phyloP scores from a whole-genome alignment of 2,888 invertebrate genomes.

The Nemotelus nigrinus region DNA sequence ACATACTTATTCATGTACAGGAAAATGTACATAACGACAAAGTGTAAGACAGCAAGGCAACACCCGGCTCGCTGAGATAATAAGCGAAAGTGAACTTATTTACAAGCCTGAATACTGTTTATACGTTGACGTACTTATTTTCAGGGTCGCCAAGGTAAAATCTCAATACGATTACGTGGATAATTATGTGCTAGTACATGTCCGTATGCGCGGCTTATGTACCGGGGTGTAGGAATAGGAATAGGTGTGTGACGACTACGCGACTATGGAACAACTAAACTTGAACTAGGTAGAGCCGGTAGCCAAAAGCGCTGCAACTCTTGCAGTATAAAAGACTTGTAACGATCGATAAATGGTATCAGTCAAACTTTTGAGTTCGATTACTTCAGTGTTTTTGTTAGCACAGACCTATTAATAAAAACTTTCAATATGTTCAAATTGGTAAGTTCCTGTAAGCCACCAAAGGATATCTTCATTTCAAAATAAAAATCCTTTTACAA shows the following conservation, averaged over 20 bases:
- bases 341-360: conserved; percentile 34
- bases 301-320: conserved; percentile 27
- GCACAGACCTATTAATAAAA: conserved; percentile 43
- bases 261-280: conserved; percentile 19
- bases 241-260: conserved; percentile 26
- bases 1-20: neutral
- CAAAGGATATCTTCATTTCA: conserved; percentile 5
- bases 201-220: conserved; percentile 21
- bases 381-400: conserved; percentile 40
- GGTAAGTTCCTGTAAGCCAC: conserved; percentile 11
- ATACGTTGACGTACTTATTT: conserved; percentile 32
- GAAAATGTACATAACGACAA: neutral
- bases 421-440: conserved; percentile 47
- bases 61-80: conserved; percentile 20
- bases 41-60: conserved; percentile 27
- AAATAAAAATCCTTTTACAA: neutral
- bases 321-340: conserved; percentile 42
- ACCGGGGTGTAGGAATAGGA: conserved; percentile 21
- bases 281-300: conserved; percentile 36
- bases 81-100: conserved; percentile 39
- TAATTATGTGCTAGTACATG: conserved; percentile 32
- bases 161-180: conserved; percentile 35
- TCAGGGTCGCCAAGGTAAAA: conserved; percentile 45
- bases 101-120: conserved; percentile 8
- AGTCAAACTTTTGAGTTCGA: conserved; percentile 44